Evolutionary conservation across 2,888 invertebrate species (phyloP), one percentile per base, ranked within the genome.

Genomic region (Dioctria rufipes): DNA sequence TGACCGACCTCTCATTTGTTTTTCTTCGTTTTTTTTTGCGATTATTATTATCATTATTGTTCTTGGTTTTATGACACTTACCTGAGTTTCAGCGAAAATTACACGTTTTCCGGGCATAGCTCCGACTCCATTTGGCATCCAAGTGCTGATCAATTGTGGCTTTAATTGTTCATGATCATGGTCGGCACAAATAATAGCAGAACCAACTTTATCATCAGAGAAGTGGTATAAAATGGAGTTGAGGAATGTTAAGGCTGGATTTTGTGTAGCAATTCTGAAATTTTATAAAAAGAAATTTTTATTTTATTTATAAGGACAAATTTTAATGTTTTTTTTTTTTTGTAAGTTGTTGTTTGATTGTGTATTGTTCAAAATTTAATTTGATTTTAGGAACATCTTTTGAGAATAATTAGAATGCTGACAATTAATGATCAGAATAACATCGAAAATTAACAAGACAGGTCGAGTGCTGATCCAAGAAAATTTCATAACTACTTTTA

Each of bases 51-150:
- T 25, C 25, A 25, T 25, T 25, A 25, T 25, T 25, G 25, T 25
- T 61, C 11, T 61, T 43, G 37, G 43, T 73, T 73, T 75, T 60
- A 61, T 60, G 58, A 39, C 37, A 85, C 86, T 84, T 90, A 95
- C 95, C 93, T 97, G 97, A 80, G 96, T 96, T 89, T 97, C 97
- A 65, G 96, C 95, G 87, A 97, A 96, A 83, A 97, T 93, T 78
- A 96, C 93, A 86, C 96, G 95, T 85, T 92, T 92, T 83, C 94
- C 94, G 58, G 96, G 94, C 86, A 95, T 92, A 13, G 95, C 95
- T 79, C 96, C 96, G 61, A 96, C 94, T 66, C 96, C 95, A 85
- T 96, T 96, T 39, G 96, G 94, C 89, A 96, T 95, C 92, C 97
- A 97, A 54, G 96, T 96, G 80, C 96, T 95, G 82, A 96, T 94